These are phyloP conservation scores for Epinephelus malabaricus DNA, from an alignment of 2,797 vertebrate genomes.

Conservation along the genomic window DNA sequence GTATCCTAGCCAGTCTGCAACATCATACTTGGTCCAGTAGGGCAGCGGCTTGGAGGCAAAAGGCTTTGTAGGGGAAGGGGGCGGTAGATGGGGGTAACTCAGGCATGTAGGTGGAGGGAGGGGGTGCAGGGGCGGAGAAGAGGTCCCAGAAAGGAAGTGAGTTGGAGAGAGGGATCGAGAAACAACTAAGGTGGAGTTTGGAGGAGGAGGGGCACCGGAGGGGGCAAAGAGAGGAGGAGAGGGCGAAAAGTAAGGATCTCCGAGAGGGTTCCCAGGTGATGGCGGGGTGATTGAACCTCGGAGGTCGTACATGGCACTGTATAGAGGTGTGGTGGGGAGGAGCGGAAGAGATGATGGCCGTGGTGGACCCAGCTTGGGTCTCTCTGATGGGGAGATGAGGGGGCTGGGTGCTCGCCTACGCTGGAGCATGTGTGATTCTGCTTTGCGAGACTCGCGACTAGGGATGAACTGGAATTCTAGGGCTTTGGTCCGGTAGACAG, in stretches of 20 bases:
- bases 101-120: conserved; percentile 88
- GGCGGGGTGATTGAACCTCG: conserved; percentile 89
- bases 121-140: conserved; percentile 88
- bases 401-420: conserved; percentile 93
- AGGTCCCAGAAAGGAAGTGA: conserved; percentile 89
- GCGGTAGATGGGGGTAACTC: conserved; percentile 87
- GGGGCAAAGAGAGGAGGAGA: conserved; percentile 88
- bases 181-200: conserved; percentile 84
- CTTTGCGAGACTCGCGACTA: conserved; percentile 84
- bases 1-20: conserved; percentile 95
- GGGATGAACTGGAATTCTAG: conserved; percentile 87
- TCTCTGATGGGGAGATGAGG: conserved; percentile 90
- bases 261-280: conserved; percentile 87
- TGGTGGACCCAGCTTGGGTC: conserved; percentile 89
- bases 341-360: conserved; percentile 91
- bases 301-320: conserved; percentile 91
- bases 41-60: conserved; percentile 95
- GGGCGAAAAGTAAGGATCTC: conserved; percentile 88
- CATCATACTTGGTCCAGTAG: conserved; percentile 97
- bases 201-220: conserved; percentile 85
- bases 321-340: conserved; percentile 87
- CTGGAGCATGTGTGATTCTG: conserved; percentile 85
- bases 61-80: conserved; percentile 91
- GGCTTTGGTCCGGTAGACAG: conserved; percentile 88
- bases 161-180: conserved; percentile 93